Evolutionary conservation across 1,140 invertebrate genomes (phyloP).

Genomic region (Eriocheir sinensis): DNA sequence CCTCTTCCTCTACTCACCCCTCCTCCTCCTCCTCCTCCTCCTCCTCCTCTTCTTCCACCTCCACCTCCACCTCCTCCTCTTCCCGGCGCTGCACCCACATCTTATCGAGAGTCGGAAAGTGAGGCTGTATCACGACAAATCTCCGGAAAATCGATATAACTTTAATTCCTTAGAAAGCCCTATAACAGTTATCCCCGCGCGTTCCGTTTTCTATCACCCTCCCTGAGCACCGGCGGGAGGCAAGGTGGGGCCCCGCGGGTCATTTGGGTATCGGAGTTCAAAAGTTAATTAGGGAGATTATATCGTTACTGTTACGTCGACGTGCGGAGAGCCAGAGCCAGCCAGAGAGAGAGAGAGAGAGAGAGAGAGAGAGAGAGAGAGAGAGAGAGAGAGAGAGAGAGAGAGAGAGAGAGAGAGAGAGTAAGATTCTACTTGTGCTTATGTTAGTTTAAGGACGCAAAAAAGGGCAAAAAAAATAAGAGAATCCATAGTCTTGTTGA

Average conservation of each 20-base stretch:
- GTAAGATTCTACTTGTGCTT: no score
- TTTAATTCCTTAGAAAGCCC: conserved; percentile 3
- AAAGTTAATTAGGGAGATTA: background rate
- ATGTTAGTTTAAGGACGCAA: no score
- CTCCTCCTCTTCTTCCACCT: background rate
- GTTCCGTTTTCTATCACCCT: background rate
- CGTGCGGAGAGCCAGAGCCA: background rate
- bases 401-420: conserved; percentile 27
- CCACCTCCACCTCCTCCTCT: background rate
- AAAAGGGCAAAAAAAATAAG: no score
- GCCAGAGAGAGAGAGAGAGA: background rate
- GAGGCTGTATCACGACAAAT: background rate
- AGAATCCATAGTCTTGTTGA: no score
- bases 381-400: conserved; percentile 36
- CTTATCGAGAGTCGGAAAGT: background rate
- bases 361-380: background rate
- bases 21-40: background rate
- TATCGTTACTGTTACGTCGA: background rate
- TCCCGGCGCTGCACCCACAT: background rate
- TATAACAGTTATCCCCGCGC: background rate
- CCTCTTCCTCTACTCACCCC: background rate
- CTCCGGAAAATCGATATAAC: conserved; percentile 10
- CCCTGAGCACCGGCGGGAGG: background rate
- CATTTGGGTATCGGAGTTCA: background rate
- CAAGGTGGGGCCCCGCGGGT: background rate